Percentiles rank a stretch among this genome's conserved stretches.
These are phyloP conservation scores for Cyanoramphus novaezelandiae DNA, from an alignment of 2,113 vertebrate genomes.

Conservation along the genomic window DNA sequence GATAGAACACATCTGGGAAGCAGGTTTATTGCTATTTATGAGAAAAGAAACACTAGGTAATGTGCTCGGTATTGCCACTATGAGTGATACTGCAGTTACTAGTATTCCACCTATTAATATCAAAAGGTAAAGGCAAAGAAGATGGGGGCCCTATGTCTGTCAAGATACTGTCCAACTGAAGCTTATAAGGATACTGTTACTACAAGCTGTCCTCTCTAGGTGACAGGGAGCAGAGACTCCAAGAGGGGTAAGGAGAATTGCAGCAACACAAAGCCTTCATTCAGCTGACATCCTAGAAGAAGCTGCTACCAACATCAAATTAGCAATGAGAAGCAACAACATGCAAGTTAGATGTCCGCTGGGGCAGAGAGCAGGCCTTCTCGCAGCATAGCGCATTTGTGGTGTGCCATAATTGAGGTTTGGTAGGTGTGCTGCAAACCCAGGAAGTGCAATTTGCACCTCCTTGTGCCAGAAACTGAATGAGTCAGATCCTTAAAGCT, in stretches of 20 bases:
- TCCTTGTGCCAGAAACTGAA: background rate
- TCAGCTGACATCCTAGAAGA: background rate
- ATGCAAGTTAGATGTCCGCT: background rate
- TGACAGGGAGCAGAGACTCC: background rate
- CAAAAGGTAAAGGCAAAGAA: background rate
- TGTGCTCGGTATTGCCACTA: background rate
- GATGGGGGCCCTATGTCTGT: background rate
- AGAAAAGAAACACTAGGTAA: background rate
- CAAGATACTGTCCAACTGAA: background rate
- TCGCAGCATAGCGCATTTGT: background rate
- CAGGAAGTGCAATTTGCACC: conserved; percentile 46
- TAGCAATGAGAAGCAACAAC: background rate
- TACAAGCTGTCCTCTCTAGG: background rate
- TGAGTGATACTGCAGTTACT: background rate
- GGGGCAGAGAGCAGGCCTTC: background rate
- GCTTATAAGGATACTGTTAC: background rate
- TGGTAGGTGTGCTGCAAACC: background rate
- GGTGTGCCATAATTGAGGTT: background rate
- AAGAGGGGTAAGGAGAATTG: background rate
- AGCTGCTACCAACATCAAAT: background rate
- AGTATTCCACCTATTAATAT: background rate
- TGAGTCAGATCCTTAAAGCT: conserved; percentile 49
- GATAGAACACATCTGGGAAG: background rate
- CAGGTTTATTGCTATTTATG: background rate
- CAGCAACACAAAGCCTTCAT: background rate